Percentiles rank a stretch among this genome's conserved stretches.
Evolutionary conservation across 2,888 invertebrate species (phyloP).

Genomic region (Synanthedon andrenaeformis): DNA sequence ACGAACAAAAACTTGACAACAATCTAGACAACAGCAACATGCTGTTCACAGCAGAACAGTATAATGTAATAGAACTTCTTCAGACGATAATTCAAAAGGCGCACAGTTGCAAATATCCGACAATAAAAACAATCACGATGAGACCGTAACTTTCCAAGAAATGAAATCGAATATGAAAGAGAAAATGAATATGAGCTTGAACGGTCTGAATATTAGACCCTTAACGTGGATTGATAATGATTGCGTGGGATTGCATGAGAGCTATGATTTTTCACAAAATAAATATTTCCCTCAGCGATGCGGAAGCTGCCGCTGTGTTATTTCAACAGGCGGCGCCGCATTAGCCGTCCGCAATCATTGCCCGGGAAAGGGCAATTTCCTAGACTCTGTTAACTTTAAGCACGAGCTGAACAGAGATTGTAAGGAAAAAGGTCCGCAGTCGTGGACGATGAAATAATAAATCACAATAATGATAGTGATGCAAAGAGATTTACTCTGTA

Average conservation of each 20-base stretch:
- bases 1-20: conserved; percentile 28
- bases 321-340: conserved; percentile 44
- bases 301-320: conserved; percentile 57
- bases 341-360: conserved; percentile 54
- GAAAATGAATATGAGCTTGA: neutral
- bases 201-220: neutral
- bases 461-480: conserved; percentile 44
- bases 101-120: neutral
- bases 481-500: conserved; percentile 22
- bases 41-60: conserved; percentile 26
- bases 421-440: conserved; percentile 32
- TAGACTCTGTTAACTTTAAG: conserved; percentile 46
- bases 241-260: conserved; percentile 18
- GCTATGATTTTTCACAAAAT: conserved; percentile 57
- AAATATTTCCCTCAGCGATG: conserved; percentile 51
- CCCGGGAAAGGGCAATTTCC: conserved; percentile 56
- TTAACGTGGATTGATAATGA: conserved; percentile 33
- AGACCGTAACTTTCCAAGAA: neutral
- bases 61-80: conserved; percentile 16
- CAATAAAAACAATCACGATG: neutral
- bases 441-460: conserved; percentile 51
- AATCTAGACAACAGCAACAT: conserved; percentile 19
- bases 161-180: neutral
- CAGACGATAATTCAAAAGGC: conserved; percentile 2
- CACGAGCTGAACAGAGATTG: conserved; percentile 47